Evolutionary conservation across 92 coral and sea anemone genomes (phyloP), one percentile per base, ranked within the genome.

Genomic region (Bergia sp.): DNA sequence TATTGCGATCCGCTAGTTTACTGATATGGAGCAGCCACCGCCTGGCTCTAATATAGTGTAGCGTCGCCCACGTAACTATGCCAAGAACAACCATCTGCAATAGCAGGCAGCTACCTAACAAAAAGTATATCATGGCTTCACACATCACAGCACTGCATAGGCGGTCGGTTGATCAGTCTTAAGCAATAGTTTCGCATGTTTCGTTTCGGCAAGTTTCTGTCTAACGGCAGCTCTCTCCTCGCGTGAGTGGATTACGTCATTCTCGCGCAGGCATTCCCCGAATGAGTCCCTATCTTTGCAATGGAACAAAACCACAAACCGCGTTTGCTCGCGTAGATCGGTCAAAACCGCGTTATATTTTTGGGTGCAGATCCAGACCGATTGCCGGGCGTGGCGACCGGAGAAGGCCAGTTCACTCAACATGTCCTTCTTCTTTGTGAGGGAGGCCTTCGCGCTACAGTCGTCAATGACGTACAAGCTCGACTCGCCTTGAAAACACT

Each of bases 401-500:
- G 29, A 29, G 29, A 29, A 29, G 29, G 29, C 29, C 29, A 29
- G 29, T 29, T 29, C 29, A 29, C 76, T 72, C 76, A 72, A 72
- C 76, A 72, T 72, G 37, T 72, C 76, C 76, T 72, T 72, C 76
- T 72, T 72, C 37, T 72, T 72, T 21, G 76, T 72, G 76, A 72
- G 76, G 76, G 76, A 21, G 76, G 76, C 76, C 76, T 72, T 72
- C 37, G 76, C 76, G 76, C 76, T 72, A 36, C 76, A 72, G 76
- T 72, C 76, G 37, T 72, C 76, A 72, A 72, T 72, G 76, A 72
- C 39, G 65, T 43, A 78, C 39, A 78, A 78, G 82, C 29, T 78
- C 65, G 57, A 55, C 64, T 55, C 64, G 65, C 2, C 65, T 57
- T 57, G 65, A 1, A 57, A 57, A 57, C 0, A 0, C 65, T 57